Evolutionary conservation across 2,888 invertebrate genomes (phyloP), one percentile per base, ranked within the genome.

Genomic region (Lasioglossum malachurum): DNA sequence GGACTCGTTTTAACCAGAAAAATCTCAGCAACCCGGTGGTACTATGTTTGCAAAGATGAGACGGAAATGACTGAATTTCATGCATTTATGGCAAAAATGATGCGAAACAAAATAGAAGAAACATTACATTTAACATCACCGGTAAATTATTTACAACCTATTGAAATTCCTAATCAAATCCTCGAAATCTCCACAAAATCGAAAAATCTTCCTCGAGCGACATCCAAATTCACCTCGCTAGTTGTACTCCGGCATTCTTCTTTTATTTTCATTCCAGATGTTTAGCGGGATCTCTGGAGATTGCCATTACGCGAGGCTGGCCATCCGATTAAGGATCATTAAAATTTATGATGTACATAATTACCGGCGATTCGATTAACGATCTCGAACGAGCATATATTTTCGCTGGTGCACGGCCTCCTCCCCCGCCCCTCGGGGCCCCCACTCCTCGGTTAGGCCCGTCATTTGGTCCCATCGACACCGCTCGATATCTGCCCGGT

Each of bases 351-450:
- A 93, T 87, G 88, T 86, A 87, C 86, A 87, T 91, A 92, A 93
- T 93, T 93, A 91, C 89, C 90, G 92, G 87, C 90, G 92, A 91
- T 92, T 88, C 91, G 92, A 91, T 93, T 90, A 91, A 91, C 91
- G 90, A 91, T 90, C 90, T 91, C 88, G 84, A 87, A 88, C 91
- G 88, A 90, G 90, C 80, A 79, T 88, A 90, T 80, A 82, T 86
- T 27, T 60, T 87, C 87, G 90, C 92, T 53, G 89, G 89, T 92
- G 89, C 88, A 89, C 89, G 83, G 35, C 84, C 85, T 83, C 83
- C 74, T 79, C 71, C 84, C 79, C 79, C 88, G 88, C 38, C 27
- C 60, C 57, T 23, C 53, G 3, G 53, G 49, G 53, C 23, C 57
- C 57, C 57, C 57, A 27, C 57, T 27, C 57, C 60, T 60, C 27